These are phyloP conservation scores for Leuciscus idus DNA, from an alignment of 2,113 vertebrate species.

Conservation along the genomic window DNA sequence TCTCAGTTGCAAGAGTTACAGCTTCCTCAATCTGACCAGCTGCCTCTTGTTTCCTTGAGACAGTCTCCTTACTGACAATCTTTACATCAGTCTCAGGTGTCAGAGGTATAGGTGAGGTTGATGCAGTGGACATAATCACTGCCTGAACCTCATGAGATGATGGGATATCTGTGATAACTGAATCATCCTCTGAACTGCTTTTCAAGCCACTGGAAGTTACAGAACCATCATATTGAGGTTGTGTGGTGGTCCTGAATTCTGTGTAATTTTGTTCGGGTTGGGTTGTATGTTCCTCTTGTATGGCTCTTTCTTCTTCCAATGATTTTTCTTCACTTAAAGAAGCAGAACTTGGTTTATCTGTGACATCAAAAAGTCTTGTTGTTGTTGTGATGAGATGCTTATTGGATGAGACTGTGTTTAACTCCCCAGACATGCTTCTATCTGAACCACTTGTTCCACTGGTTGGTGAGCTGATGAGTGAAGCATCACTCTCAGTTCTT, in stretches of 20 bases:
- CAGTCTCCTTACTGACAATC: constrained; percentile 31
- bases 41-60: constrained; percentile 49
- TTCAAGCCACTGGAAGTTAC: constrained; percentile 40
- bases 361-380: not conserved
- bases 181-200: constrained; percentile 37
- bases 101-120: constrained; percentile 47
- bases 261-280: not conserved
- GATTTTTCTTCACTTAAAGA: not conserved
- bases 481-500: constrained; percentile 33
- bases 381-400: not conserved
- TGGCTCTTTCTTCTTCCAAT: not conserved
- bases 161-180: constrained; percentile 27
- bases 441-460: not conserved
- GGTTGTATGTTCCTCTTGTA: constrained; percentile 16
- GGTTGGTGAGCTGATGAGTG: constrained; percentile 48
- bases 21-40: constrained; percentile 38
- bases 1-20: constrained; percentile 43
- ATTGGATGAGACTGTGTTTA: not conserved
- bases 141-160: constrained; percentile 62
- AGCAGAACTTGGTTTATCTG: not conserved
- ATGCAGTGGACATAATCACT: constrained; percentile 61
- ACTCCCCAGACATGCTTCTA: constrained; percentile 51
- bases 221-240: constrained; percentile 42
- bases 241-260: not conserved
- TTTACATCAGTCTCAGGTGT: constrained; percentile 38